These are phyloP conservation scores for Esperia sulphurella DNA, from an alignment of 2,888 invertebrate genomes.

Conservation along the genomic window DNA sequence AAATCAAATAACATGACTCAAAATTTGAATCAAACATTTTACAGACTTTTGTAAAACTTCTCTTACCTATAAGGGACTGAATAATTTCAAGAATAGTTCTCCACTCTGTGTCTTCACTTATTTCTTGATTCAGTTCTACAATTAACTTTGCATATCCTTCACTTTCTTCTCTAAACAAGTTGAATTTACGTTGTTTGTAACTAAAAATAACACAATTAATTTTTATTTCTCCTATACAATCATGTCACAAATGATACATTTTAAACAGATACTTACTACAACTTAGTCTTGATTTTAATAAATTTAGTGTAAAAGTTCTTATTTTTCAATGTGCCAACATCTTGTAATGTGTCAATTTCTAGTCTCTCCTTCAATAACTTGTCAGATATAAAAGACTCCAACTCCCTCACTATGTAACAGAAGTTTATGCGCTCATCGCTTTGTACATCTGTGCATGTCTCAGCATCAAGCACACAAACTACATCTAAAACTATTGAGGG, in stretches of 20 bases:
- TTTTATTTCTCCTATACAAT: no score
- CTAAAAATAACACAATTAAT: slow-evolving; percentile 77
- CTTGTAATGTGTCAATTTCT: slow-evolving; percentile 95
- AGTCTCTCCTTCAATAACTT: slow-evolving; percentile 93
- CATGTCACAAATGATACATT: not conserved
- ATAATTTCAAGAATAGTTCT: slow-evolving; percentile 90
- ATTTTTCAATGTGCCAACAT: slow-evolving; percentile 93
- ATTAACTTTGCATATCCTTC: slow-evolving; percentile 99
- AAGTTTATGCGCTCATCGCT: slow-evolving; percentile 88
- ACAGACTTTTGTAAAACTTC: not conserved
- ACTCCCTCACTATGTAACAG: slow-evolving; percentile 87
- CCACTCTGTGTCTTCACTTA: slow-evolving; percentile 81
- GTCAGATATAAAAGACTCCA: slow-evolving; percentile 91
- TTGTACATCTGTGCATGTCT: slow-evolving; percentile 84
- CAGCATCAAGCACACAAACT: slow-evolving; percentile 90
- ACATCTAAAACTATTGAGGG: slow-evolving; percentile 92
- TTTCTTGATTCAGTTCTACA: slow-evolving; percentile 94
- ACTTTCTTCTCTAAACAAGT: slow-evolving; percentile 98
- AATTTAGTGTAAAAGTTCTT: slow-evolving; percentile 95
- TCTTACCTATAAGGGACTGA: slow-evolving; percentile 93
- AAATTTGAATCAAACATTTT: no score
- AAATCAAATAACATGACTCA: no score
- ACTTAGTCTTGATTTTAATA: slow-evolving; percentile 97
- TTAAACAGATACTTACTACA: slow-evolving; percentile 88
- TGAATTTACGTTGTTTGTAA: slow-evolving; percentile 99